A percentile compares a stretch with the other conserved stretches of the same genome.
These are phyloP conservation scores for Catagonus wagneri DNA, from an alignment of 2,113 vertebrate genomes.

Conservation along the genomic window DNA sequence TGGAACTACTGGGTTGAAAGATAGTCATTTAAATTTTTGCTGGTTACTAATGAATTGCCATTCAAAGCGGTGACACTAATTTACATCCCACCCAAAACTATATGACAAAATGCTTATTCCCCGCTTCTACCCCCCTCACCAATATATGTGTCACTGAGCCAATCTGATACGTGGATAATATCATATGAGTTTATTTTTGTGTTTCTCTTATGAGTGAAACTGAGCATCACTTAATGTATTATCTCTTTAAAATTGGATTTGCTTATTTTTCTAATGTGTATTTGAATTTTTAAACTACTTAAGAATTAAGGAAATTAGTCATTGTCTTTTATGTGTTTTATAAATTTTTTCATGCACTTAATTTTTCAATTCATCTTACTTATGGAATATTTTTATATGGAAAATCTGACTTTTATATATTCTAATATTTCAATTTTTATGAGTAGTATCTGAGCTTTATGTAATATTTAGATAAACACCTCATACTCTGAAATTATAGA, in stretches of 20 bases:
- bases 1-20: background rate
- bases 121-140: background rate
- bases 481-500: background rate
- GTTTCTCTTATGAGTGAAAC: background rate
- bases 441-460: background rate
- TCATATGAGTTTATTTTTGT: background rate
- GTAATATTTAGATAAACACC: background rate
- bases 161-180: background rate
- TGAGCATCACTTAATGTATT: background rate
- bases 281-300: background rate
- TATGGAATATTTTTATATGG: background rate
- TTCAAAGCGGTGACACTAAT: background rate
- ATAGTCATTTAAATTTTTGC: background rate
- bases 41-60: background rate
- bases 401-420: conserved; percentile 20
- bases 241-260: background rate
- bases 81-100: background rate
- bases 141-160: background rate
- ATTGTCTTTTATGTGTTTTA: background rate
- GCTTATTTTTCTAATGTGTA: background rate
- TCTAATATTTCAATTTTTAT: conserved; percentile 7
- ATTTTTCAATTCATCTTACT: background rate
- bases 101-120: background rate
- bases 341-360: background rate
- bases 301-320: background rate